Evolutionary conservation across 2,888 invertebrate genomes (phyloP), one percentile per base, ranked within the genome.

Genomic region (Aphidius colemani): DNA sequence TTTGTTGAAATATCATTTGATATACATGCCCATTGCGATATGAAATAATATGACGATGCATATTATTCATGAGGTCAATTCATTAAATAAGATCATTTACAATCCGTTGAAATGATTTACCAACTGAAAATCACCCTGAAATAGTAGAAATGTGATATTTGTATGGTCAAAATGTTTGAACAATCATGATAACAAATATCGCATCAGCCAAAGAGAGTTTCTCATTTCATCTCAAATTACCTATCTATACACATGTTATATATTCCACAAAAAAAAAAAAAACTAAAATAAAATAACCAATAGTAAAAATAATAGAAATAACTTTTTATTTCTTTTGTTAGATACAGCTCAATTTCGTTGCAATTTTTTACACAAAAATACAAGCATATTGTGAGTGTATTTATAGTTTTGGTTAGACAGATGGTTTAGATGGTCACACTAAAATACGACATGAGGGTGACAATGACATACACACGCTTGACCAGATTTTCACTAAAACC

Each of bases 141-240:
- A 53, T 43, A 11, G 8, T 13, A 1, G 59, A 45, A 60, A 60
- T 51, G 11, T 45, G 59, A 60, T 60, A 60, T 39, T 18, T 10
- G n/a, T 10, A 39, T 44, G 53, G 59, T 45, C 51, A 45, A 60
- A 60, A 60, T 60, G 51, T 60, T 60, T 51, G 45, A 60, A 51
- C 51, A 60, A 51, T 60, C 59, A 51, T 51, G 53, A 60, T 60
- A 60, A 60, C 39, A 45, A 60, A 60, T 60, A 30, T 11, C 45
- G 6, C 43, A 60, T 60, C 39, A n/a, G 53, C 45, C 44, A 60
- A 30, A 44, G 7, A 11, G n/a, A 53, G 55, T 56, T 56, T 56
- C 44, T 43, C 44, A 44, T 13, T 43, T 9, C 40, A 30, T 30
- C 30, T 30, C 30, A 30, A 30, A 30, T 30, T 30, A 30, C 30